A percentile compares a stretch with the other conserved stretches of the same genome.
Conservation (phyloP, 2,113 vertebrate species). For the Pachyramphus minor region DNA sequence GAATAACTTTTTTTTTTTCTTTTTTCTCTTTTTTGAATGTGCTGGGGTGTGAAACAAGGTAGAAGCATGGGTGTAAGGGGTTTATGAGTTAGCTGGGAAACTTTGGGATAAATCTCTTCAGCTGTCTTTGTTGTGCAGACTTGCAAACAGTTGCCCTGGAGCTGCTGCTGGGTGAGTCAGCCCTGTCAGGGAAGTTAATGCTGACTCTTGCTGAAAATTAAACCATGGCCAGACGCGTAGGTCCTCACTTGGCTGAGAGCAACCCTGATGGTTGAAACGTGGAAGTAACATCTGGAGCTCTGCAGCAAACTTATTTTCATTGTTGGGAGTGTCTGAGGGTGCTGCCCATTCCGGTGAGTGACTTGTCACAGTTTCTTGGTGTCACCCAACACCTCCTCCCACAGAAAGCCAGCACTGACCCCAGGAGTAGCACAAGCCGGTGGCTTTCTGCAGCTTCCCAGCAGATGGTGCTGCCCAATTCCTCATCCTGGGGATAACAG, state of each 20-base stretch:
- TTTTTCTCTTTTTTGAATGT: neutral
- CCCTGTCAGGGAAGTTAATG: neutral
- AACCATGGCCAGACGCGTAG: fast-evolving
- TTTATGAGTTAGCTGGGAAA: neutral
- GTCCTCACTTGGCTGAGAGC: neutral
- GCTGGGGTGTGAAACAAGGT: neutral
- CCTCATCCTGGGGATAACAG: neutral
- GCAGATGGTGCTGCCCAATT: conserved; percentile 57
- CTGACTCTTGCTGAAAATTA: neutral
- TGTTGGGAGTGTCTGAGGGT: fast-evolving
- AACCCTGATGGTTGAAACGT: fast-evolving
- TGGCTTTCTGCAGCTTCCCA: conserved; percentile 44
- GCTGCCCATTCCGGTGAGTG: neutral
- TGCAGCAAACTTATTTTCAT: neutral
- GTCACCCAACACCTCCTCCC: fast-evolving
- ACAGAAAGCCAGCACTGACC: neutral
- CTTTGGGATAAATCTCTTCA: neutral
- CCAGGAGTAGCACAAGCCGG: neutral
- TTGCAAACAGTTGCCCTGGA: neutral
- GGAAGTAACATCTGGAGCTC: neutral
- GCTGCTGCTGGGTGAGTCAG: neutral
- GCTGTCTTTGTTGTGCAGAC: neutral
- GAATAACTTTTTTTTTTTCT: neutral
- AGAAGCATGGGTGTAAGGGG: neutral
- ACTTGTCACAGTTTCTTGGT: neutral